Evolutionary conservation across 2,113 vertebrate genomes (phyloP), one percentile per base, ranked within the genome.

Genomic region (Mus musculus): DNA sequence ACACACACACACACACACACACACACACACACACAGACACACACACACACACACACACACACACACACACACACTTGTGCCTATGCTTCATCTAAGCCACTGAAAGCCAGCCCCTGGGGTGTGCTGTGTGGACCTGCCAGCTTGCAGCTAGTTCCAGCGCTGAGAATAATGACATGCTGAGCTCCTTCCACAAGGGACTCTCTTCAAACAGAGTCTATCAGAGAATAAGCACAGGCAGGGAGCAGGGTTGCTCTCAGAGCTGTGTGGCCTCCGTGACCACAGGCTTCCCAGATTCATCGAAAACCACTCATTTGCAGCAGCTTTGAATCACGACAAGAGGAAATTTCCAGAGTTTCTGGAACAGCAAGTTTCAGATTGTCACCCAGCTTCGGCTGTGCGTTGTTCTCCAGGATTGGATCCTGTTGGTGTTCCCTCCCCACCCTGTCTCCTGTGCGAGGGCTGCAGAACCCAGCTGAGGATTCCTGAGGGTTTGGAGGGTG

Each of bases 391-490:
- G 24, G 61, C 71, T 59, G 24, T 2, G 49, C 12, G 20, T 65
- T 6, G 0, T n/a, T 76, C 54, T 65, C 2, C 3, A 16, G 54
- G n/a, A 9, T 42, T 46, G 52, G 87, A 75, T 52, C 49, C 76
- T 61, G 10, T 8, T 0, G 3, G 0, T 56, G 28, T 13, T 4
- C 3, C 8, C 67, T 2, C 26, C 52, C 22, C 49, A 14, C 10
- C 30, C 90, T 56, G 33, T 20, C 77, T 61, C 59, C 26, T 11
- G 10, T 3, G 26, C 46, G 14, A 71, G 20, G 71, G 39, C 81
- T 28, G 30, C 22, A 65, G 72, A 69, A 14, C 59, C 16, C 19
- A 67, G 12, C 28, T 46, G 2, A 0, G 5, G 3, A 2, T 1
- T 2, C 26, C 78, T 54, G 22, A 30, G 59, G 82, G 24, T 56